phyloP scores from a whole-genome alignment of 2,888 invertebrate species.

The Amblyjoppa fuscipennis region DNA sequence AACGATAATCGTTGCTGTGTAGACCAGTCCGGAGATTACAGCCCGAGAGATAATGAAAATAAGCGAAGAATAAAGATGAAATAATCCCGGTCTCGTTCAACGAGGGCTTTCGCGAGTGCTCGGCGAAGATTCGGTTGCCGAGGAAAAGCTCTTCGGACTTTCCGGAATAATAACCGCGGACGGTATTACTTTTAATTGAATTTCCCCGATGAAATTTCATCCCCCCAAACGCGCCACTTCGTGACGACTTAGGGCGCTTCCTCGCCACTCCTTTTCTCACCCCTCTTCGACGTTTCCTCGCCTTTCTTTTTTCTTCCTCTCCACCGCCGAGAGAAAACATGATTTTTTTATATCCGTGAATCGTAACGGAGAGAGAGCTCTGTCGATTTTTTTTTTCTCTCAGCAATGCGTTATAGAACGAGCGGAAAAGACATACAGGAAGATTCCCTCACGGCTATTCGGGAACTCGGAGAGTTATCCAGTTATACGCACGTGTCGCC shows the following conservation, averaged over 20 bases:
- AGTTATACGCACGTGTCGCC: constrained; percentile 75
- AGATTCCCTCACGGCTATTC: constrained; percentile 55
- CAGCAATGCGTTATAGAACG: constrained; percentile 27
- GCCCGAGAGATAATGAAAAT: background rate
- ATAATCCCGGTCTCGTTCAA: constrained; percentile 54
- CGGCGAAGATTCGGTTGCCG: constrained; percentile 45
- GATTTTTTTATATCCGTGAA: background rate
- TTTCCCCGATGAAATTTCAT: constrained; percentile 83
- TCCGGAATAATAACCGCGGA: constrained; percentile 65
- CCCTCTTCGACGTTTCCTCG: background rate
- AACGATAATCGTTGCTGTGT: background rate
- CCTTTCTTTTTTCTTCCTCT: background rate
- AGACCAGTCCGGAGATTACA: background rate
- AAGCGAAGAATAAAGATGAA: constrained; percentile 46
- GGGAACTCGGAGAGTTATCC: constrained; percentile 34
- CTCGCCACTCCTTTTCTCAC: constrained; percentile 20
- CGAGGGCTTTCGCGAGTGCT: constrained; percentile 10
- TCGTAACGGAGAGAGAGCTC: constrained; percentile 11
- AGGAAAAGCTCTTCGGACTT: constrained; percentile 51
- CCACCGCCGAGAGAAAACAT: background rate
- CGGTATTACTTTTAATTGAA: constrained; percentile 83
- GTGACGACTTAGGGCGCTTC: constrained; percentile 33
- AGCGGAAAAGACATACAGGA: constrained; percentile 28
- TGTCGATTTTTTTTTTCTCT: constrained; percentile 61
- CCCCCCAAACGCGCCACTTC: constrained; percentile 42